Evolutionary conservation across 2,797 vertebrate genomes (phyloP).

Genomic region (Cephalopachus bancanus): DNA sequence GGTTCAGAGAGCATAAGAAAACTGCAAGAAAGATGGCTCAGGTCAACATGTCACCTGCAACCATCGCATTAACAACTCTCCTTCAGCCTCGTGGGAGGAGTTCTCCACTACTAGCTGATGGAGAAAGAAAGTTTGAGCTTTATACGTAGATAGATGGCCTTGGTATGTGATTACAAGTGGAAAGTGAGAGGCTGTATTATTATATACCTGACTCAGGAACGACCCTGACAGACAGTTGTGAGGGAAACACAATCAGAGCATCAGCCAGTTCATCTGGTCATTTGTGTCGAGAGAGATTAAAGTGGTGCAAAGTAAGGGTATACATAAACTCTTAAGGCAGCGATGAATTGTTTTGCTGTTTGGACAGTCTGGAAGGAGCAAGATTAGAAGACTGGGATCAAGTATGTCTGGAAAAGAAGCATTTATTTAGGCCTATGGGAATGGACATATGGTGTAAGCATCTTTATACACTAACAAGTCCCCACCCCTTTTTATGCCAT

Average conservation of each 20-base stretch:
- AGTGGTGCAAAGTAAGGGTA: not conserved
- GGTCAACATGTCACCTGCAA: not conserved
- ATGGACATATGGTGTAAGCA: fast-evolving
- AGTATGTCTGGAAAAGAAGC: not conserved
- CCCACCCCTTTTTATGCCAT: not conserved
- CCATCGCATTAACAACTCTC: not conserved
- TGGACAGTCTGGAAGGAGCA: not conserved
- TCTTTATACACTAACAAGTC: not conserved
- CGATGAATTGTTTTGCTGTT: not conserved
- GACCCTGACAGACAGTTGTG: not conserved
- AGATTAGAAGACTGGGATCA: not conserved
- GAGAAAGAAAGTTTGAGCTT: not conserved
- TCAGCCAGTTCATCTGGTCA: not conserved
- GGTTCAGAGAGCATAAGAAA: not conserved
- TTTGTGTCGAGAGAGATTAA: not conserved
- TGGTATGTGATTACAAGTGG: not conserved
- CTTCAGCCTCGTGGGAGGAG: not conserved
- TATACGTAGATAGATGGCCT: not conserved
- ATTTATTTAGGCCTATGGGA: not conserved
- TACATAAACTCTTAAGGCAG: not conserved
- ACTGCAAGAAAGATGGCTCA: not conserved
- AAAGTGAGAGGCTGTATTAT: not conserved
- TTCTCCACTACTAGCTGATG: not conserved
- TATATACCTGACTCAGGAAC: not conserved
- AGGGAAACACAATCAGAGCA: not conserved